phyloP scores from a whole-genome alignment of 2,797 vertebrate species.

The Poeciliopsis turneri region DNA sequence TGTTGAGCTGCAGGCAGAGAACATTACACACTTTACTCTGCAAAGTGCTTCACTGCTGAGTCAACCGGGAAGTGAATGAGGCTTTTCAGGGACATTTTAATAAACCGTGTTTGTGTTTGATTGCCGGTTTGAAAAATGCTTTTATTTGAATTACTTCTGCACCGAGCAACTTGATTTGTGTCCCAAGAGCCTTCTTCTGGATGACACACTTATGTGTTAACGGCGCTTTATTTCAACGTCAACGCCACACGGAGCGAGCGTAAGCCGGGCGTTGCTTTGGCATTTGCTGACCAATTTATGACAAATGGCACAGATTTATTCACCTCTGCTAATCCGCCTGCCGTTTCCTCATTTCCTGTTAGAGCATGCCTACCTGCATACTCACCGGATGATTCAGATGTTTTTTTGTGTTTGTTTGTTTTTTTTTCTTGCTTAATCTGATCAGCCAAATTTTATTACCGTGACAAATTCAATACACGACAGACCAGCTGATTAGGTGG shows the following conservation, averaged over 20 bases:
- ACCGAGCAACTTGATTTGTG: slow-evolving; percentile 3
- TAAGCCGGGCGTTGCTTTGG: neutral
- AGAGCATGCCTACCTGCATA: slow-evolving; percentile 47
- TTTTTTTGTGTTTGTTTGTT: neutral
- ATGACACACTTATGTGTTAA: neutral
- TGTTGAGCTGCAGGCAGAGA: slow-evolving; percentile 17
- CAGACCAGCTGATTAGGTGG: slow-evolving; percentile 60
- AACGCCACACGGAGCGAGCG: neutral
- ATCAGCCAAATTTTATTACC: slow-evolving; percentile 81
- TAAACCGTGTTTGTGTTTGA: slow-evolving; percentile 12
- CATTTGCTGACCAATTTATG: slow-evolving; percentile 6
- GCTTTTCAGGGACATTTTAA: slow-evolving; percentile 29
- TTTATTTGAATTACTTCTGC: slow-evolving; percentile 11
- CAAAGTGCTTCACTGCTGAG: slow-evolving; percentile 5
- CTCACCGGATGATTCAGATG: slow-evolving; percentile 69
- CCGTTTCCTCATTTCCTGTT: slow-evolving; percentile 54
- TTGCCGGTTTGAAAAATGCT: slow-evolving; percentile 13
- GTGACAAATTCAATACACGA: slow-evolving; percentile 75
- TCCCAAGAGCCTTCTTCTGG: neutral
- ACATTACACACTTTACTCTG: slow-evolving; percentile 4
- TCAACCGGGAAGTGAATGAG: slow-evolving; percentile 24
- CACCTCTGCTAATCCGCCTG: slow-evolving; percentile 25
- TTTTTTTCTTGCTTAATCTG: slow-evolving; percentile 68
- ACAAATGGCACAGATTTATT: neutral
- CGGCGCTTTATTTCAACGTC: neutral